Evolutionary conservation across 2,888 invertebrate species (phyloP).

Genomic region (Trachelus stipa): DNA sequence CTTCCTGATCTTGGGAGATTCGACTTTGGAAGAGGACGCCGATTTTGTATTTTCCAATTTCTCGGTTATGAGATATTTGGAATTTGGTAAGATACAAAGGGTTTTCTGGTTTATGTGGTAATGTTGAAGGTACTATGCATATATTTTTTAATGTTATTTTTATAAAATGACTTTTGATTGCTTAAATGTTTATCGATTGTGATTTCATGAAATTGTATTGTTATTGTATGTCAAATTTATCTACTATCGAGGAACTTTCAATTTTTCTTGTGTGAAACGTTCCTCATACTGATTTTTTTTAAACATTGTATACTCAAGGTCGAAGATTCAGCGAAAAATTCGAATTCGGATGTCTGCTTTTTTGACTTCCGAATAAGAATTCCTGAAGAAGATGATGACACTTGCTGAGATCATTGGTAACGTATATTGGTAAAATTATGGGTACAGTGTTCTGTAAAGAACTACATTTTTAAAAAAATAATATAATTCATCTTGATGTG

Average conservation of each 20-base stretch:
- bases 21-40: not conserved
- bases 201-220: not conserved
- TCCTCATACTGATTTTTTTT: not conserved
- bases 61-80: not conserved
- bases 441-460: not conserved
- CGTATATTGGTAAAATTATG: not conserved
- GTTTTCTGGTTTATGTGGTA: not conserved
- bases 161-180: not conserved
- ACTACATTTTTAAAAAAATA: no score
- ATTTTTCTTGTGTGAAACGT: not conserved
- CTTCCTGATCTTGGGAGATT: not conserved
- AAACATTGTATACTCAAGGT: not conserved
- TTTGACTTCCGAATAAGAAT: conserved; percentile 8
- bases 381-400: not conserved
- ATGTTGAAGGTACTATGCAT: not conserved
- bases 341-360: conserved; percentile 2
- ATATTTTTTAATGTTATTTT: not conserved
- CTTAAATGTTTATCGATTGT: no score
- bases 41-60: not conserved
- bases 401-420: not conserved
- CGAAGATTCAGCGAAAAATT: not conserved
- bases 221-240: not conserved
- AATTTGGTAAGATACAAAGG: not conserved
- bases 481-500: no score
- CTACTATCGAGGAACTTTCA: not conserved